Conservation (phyloP, 2,888 invertebrate species). For the Drosophila koepferae region DNA sequence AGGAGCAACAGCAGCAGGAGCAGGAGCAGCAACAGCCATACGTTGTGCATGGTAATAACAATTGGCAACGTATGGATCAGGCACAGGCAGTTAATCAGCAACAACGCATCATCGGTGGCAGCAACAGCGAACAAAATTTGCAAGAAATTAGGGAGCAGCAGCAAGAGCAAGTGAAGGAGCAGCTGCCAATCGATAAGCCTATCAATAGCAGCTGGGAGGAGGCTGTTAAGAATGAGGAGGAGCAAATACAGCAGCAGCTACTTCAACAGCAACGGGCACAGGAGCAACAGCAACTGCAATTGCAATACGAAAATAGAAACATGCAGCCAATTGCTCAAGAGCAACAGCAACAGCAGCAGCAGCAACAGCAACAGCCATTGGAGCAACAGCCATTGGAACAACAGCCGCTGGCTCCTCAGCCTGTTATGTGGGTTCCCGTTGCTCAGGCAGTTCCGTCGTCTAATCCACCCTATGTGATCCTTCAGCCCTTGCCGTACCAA, state of each 20-base stretch:
- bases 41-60: neutral
- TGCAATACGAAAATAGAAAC: neutral
- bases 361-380: neutral
- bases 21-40: neutral
- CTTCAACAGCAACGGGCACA: neutral
- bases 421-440: slow-evolving; percentile 4
- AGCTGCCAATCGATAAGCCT: neutral
- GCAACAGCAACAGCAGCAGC: neutral
- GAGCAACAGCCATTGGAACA: neutral
- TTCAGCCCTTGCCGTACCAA: neutral
- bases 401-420: neutral
- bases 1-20: neutral
- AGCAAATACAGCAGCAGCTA: neutral
- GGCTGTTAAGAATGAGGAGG: neutral
- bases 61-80: neutral
- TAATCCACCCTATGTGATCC: neutral
- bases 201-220: neutral
- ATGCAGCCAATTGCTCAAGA: neutral
- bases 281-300: neutral
- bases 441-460: neutral
- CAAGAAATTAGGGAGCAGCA: neutral
- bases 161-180: neutral
- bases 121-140: neutral
- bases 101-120: neutral
- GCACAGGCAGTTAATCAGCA: neutral